Percentiles rank a stretch among this genome's conserved stretches.
Evolutionary conservation across 2,797 vertebrate species (phyloP).

Genomic region (Taeniopygia guttata): DNA sequence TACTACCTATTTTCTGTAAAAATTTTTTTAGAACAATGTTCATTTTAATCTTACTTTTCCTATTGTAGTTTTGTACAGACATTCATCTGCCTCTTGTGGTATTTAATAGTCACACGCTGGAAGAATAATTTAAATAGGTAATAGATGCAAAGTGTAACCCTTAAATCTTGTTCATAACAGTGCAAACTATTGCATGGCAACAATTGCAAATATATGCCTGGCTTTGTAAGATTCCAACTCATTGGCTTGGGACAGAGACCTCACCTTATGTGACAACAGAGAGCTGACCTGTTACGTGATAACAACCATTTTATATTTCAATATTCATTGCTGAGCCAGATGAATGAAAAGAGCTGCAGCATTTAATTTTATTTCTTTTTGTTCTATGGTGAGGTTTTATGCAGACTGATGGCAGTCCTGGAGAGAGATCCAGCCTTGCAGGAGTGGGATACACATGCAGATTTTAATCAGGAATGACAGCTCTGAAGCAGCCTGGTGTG

Average conservation of each 20-base stretch:
- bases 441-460: not conserved
- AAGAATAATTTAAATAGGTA: slow-evolving; percentile 49
- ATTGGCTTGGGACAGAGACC: not conserved
- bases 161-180: slow-evolving; percentile 46
- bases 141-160: slow-evolving; percentile 36
- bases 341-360: not conserved
- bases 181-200: slow-evolving; percentile 24
- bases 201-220: not conserved
- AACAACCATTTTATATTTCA: slow-evolving; percentile 32
- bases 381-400: not conserved
- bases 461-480: not conserved
- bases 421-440: not conserved
- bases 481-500: not conserved
- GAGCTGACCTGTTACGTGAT: slow-evolving; percentile 28
- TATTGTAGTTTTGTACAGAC: not conserved
- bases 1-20: not conserved
- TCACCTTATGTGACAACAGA: slow-evolving; percentile 38
- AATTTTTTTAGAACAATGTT: not conserved
- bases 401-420: not conserved
- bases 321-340: not conserved
- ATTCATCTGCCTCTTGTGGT: not conserved
- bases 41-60: not conserved
- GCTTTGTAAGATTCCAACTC: not conserved
- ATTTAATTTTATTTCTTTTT: not conserved
- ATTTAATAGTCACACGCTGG: not conserved